Percentiles rank a stretch among this genome's conserved stretches.
Conservation (phyloP, 1,140 invertebrate genomes). For the Heterodera carotae region DNA sequence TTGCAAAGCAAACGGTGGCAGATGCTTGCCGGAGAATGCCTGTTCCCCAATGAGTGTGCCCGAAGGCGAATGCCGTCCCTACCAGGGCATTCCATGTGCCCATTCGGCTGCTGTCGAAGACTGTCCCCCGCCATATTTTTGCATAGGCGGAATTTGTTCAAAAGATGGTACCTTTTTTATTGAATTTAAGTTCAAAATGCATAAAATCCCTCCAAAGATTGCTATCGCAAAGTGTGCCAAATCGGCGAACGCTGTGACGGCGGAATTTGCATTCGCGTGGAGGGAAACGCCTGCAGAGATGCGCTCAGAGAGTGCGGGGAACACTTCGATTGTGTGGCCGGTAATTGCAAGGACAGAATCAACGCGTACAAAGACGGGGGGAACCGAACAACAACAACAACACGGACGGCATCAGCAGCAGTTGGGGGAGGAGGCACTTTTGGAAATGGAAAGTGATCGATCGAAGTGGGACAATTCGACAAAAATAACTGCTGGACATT, state of each 20-base stretch:
- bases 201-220: slow-evolving; percentile 43
- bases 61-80: slow-evolving; percentile 54
- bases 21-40: slow-evolving; percentile 51
- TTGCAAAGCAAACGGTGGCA: slow-evolving; percentile 31
- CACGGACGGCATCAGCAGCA: too few relatives aligned
- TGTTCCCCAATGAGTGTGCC: slow-evolving; percentile 39
- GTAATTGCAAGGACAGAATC: slow-evolving; percentile 51
- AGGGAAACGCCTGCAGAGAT: slow-evolving; percentile 50
- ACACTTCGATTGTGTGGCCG: slow-evolving; percentile 52
- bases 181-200: background rate
- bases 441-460: background rate
- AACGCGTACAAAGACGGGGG: background rate
- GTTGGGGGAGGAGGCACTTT: background rate
- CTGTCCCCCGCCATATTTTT: slow-evolving; percentile 51
- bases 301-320: slow-evolving; percentile 60
- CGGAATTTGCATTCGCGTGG: slow-evolving; percentile 58
- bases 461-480: background rate
- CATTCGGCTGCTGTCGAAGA: slow-evolving; percentile 37
- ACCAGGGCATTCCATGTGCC: slow-evolving; percentile 37
- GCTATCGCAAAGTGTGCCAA: slow-evolving; percentile 60
- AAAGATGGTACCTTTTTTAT: too few relatives aligned
- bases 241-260: slow-evolving; percentile 61
- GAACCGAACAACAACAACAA: background rate
- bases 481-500: too few relatives aligned
- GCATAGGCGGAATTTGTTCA: slow-evolving; percentile 55